These are phyloP conservation scores for Loripinus fragilis DNA, from an alignment of 2,888 invertebrate genomes.

Conservation along the genomic window DNA sequence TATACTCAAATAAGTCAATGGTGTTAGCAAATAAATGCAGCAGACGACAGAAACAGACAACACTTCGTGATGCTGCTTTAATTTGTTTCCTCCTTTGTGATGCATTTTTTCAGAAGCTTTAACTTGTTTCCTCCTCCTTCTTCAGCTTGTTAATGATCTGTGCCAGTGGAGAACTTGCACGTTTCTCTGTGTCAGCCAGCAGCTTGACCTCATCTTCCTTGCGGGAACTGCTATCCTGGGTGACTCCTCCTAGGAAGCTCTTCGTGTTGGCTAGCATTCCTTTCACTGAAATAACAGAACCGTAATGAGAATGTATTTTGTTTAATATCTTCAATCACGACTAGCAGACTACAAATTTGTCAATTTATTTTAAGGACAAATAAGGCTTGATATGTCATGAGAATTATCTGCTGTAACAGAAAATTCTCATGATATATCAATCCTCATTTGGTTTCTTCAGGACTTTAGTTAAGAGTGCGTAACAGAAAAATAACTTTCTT, in stretches of 20 bases:
- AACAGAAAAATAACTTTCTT: too few species aligned
- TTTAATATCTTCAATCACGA: too few species aligned
- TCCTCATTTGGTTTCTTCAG: too few species aligned
- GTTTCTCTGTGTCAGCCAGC: neutral
- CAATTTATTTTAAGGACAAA: neutral
- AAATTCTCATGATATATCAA: too few species aligned
- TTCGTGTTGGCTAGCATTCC: slow-evolving; percentile 9
- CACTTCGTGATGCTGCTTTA: too few species aligned
- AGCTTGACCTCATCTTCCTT: neutral
- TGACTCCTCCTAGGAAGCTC: slow-evolving; percentile 12
- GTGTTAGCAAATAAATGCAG: too few species aligned
- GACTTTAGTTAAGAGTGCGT: too few species aligned
- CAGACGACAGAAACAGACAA: too few species aligned
- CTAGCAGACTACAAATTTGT: too few species aligned
- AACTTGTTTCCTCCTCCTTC: neutral
- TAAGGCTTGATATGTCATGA: neutral
- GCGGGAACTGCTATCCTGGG: neutral
- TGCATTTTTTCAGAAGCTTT: neutral
- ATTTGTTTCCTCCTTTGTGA: too few species aligned
- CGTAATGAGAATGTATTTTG: too few species aligned
- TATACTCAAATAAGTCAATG: too few species aligned
- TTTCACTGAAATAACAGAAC: slow-evolving; percentile 24
- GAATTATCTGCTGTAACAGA: neutral
- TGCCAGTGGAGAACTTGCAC: neutral
- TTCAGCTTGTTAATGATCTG: neutral